Percentiles rank a stretch among this genome's conserved stretches.
Conservation (phyloP, 2,113 vertebrate genomes). For the Naja naja region DNA sequence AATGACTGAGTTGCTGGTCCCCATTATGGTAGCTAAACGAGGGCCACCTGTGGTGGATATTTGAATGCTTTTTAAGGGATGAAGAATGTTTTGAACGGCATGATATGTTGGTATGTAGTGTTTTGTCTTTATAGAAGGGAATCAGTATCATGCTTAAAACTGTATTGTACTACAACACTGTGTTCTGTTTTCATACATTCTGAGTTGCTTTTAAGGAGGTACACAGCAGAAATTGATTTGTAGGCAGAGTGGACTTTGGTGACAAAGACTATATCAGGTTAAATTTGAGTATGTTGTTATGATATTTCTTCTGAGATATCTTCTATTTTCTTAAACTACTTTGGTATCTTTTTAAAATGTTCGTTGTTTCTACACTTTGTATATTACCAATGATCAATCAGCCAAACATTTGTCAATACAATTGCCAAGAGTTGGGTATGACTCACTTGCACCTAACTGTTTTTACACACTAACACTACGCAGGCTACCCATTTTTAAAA, state of each 20-base stretch:
- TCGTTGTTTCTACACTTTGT: not conserved
- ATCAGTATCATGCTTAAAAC: not conserved
- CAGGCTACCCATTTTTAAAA: slow-evolving; percentile 22
- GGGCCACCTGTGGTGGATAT: not conserved
- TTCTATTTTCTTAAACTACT: not conserved
- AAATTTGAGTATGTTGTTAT: not conserved
- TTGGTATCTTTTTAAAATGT: slow-evolving; percentile 22
- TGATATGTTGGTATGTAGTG: not conserved
- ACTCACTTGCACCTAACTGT: not conserved
- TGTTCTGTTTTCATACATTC: not conserved
- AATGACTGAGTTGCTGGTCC: not conserved
- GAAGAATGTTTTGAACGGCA: not conserved
- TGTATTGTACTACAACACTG: not conserved
- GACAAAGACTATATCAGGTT: not conserved
- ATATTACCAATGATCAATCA: slow-evolving; percentile 22
- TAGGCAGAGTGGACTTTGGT: not conserved
- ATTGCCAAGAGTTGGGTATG: not conserved
- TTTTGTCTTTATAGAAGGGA: not conserved
- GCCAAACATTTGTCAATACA: not conserved
- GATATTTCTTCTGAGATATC: not conserved
- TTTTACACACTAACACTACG: slow-evolving; percentile 21
- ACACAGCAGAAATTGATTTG: not conserved
- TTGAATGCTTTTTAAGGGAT: not conserved
- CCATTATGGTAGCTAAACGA: not conserved
- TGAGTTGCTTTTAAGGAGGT: not conserved